These are phyloP conservation scores for Thamnaconus septentrionalis DNA, from an alignment of 2,113 vertebrate genomes.

Conservation along the genomic window DNA sequence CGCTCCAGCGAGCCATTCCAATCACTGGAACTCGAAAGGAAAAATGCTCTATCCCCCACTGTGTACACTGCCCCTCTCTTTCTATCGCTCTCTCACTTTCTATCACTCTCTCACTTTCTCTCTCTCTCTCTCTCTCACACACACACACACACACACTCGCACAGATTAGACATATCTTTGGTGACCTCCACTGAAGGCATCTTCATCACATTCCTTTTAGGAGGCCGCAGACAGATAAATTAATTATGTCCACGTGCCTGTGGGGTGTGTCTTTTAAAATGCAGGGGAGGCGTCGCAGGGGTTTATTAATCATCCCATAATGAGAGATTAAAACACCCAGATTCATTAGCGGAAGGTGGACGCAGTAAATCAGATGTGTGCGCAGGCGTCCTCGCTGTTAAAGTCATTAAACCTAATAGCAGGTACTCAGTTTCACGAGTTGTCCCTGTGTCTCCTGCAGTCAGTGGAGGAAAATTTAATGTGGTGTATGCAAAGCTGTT, in stretches of 20 bases:
- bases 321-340: constrained; percentile 54
- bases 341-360: constrained; percentile 48
- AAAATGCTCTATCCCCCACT: not conserved
- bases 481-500: not conserved
- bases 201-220: constrained; percentile 33
- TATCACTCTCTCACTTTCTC: no score
- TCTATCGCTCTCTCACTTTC: not conserved
- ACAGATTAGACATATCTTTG: constrained; percentile 25
- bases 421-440: constrained; percentile 33
- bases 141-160: not conserved
- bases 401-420: constrained; percentile 41
- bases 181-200: constrained; percentile 45
- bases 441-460: constrained; percentile 12
- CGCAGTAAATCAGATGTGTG: constrained; percentile 47
- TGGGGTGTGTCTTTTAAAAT: constrained; percentile 43
- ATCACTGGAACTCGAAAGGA: constrained; percentile 6
- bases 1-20: constrained; percentile 25
- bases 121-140: not conserved
- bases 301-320: constrained; percentile 62
- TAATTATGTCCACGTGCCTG: constrained; percentile 45
- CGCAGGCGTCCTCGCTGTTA: constrained; percentile 21
- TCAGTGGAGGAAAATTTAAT: not conserved
- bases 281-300: constrained; percentile 20
- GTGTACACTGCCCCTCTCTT: not conserved
- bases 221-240: constrained; percentile 38